These are phyloP conservation scores for Hypena proboscidalis DNA, from an alignment of 2,888 invertebrate genomes.

Conservation along the genomic window DNA sequence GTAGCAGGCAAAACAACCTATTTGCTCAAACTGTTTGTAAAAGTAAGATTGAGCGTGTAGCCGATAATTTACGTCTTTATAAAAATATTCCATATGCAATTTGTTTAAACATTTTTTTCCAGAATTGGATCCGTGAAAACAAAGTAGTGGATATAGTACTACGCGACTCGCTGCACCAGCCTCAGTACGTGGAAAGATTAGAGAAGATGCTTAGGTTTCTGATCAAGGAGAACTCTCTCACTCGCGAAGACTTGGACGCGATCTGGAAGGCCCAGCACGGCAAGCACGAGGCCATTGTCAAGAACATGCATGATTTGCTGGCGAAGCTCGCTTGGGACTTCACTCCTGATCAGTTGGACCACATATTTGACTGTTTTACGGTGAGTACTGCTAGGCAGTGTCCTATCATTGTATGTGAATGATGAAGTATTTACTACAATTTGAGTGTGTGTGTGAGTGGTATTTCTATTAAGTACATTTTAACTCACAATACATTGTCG, in stretches of 20 bases:
- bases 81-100: too few species aligned
- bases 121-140: conserved; percentile 98
- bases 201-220: conserved; percentile 99
- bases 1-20: too few species aligned
- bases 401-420: too few species aligned
- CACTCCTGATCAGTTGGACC: conserved; percentile 98
- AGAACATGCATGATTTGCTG: conserved; percentile 97
- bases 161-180: conserved; percentile 98
- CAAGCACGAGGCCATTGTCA: conserved; percentile 99
- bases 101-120: conserved; percentile 43
- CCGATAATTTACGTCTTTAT: too few species aligned
- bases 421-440: too few species aligned
- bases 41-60: too few species aligned
- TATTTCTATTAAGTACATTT: too few species aligned
- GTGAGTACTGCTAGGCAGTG: conserved; percentile 81
- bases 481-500: too few species aligned
- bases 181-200: conserved; percentile 98
- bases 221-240: conserved; percentile 96
- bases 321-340: conserved; percentile 99
- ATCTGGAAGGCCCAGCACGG: conserved; percentile 99
- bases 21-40: too few species aligned
- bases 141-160: conserved; percentile 97
- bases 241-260: conserved; percentile 95
- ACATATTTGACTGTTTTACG: conserved; percentile 98
- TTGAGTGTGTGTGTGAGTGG: too few species aligned